Conservation (phyloP, 2,888 invertebrate genomes). For the Calameuta filiformis region DNA sequence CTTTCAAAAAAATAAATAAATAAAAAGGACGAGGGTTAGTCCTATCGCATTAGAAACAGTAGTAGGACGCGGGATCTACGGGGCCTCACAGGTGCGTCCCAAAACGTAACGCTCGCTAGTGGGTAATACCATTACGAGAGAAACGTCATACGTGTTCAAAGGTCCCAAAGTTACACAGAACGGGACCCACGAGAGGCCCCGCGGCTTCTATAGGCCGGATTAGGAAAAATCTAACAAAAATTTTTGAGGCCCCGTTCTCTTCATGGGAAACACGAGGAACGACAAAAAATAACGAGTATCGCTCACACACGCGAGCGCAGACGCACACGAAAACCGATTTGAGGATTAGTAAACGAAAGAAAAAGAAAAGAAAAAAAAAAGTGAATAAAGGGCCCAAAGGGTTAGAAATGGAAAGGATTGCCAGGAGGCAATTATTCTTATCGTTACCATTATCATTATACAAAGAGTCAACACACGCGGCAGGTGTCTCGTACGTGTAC, state of each 20-base stretch:
- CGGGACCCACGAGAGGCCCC: neutral
- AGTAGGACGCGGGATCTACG: slow-evolving; percentile 28
- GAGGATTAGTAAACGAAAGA: neutral
- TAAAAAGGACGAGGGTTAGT: too few species aligned
- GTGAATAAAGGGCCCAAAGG: slow-evolving; percentile 8
- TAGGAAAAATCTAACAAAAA: too few species aligned
- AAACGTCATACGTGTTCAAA: too few species aligned
- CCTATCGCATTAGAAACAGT: slow-evolving; percentile 31
- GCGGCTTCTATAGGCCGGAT: neutral
- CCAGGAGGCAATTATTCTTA: slow-evolving; percentile 20
- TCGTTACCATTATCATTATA: neutral
- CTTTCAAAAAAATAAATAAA: too few species aligned
- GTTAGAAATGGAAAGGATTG: slow-evolving; percentile 20
- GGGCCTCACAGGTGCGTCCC: neutral
- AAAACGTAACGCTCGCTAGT: neutral
- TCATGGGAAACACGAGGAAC: neutral
- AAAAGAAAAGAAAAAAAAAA: neutral
- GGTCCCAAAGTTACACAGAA: too few species aligned
- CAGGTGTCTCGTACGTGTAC: too few species aligned
- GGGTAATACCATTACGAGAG: too few species aligned
- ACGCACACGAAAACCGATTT: neutral
- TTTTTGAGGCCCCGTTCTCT: neutral
- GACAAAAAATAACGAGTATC: neutral
- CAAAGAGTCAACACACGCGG: too few species aligned
- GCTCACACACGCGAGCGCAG: neutral